Percentiles rank a stretch among this genome's conserved stretches.
Evolutionary conservation across 2,113 vertebrate genomes (phyloP).

Genomic region (Conger conger): DNA sequence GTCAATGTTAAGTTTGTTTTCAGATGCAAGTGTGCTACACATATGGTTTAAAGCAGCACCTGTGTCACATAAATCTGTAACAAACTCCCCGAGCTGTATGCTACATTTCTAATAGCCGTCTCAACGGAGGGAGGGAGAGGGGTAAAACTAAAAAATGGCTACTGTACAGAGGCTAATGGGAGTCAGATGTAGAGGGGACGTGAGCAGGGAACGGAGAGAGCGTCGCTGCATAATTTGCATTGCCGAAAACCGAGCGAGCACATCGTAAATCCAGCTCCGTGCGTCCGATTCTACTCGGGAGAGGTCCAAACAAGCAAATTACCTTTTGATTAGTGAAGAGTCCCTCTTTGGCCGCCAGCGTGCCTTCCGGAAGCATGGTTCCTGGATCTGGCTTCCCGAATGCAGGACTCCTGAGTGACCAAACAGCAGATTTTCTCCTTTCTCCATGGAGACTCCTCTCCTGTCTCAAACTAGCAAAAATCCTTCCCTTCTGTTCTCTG

Average conservation of each 20-base stretch:
- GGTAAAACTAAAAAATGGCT: slow-evolving; percentile 91
- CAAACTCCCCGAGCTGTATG: slow-evolving; percentile 73
- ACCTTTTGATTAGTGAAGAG: slow-evolving; percentile 55
- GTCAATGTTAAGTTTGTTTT: slow-evolving; percentile 27
- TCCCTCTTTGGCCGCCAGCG: slow-evolving; percentile 28
- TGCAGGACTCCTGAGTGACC: too few species aligned
- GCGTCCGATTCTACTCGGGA: slow-evolving; percentile 48
- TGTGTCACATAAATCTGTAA: slow-evolving; percentile 87
- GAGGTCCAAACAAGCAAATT: slow-evolving; percentile 52
- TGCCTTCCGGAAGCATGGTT: not conserved
- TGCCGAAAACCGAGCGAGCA: slow-evolving; percentile 60
- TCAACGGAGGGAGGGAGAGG: slow-evolving; percentile 66
- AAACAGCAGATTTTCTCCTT: not conserved
- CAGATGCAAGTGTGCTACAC: slow-evolving; percentile 34
- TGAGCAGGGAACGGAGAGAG: slow-evolving; percentile 48
- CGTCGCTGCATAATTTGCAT: slow-evolving; percentile 55
- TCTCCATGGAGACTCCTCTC: not conserved
- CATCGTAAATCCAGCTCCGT: slow-evolving; percentile 66
- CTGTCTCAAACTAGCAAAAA: not conserved
- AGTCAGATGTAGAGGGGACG: slow-evolving; percentile 88
- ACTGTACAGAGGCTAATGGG: slow-evolving; percentile 82
- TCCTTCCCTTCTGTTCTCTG: too few species aligned
- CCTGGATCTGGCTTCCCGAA: not conserved
- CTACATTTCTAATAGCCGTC: slow-evolving; percentile 91
- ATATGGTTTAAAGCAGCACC: slow-evolving; percentile 68